Evolutionary conservation across 2,113 vertebrate species (phyloP), one percentile per base, ranked within the genome.

Genomic region (Cavia porcellus): DNA sequence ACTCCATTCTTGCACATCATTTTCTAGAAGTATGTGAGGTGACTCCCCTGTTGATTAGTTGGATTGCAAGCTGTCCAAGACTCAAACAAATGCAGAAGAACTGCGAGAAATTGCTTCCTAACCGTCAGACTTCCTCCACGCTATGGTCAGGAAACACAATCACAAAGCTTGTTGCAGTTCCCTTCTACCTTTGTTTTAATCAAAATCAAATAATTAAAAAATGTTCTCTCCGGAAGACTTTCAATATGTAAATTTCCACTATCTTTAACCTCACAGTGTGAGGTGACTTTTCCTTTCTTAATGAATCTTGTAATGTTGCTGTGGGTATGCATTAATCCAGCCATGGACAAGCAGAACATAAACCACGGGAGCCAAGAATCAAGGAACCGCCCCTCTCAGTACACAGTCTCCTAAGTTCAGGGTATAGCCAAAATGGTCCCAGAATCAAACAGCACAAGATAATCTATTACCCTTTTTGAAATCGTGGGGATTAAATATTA

Each of bases 161-260:
- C 92, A 92, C 52, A 42, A 94, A 61, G 10, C 88, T 90, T 77
- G 68, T 89, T 95, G 96, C 64, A 52, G 15, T 93, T 93, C 93
- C 9, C 9, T 50, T 52, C 52, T 52, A 93, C 91, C 87, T 97
- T 82, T 45, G 52, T 92, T 94, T 96, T 96, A 87, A 98, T 96
- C 57, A 20, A 97, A 96, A 88, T 82, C 62, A 94, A 97, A n/a
- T 61, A 91, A 94, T 96, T 96, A 97, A 94, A 91, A 96, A 84
- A 94, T 89, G 96, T 96, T 89, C 86, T 96, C 75, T 95, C 85
- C 3, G 1, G 86, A 93, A 96, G 83, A 93, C 38, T 93, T 95
- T 89, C 90, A 96, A 96, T 96, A 92, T 96, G 90, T 28, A 91
- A 85, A 94, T 95, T 96, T 95, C 92, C 97, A 97, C 94, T 97